Base-by-base conservation (phyloP, 2,113 vertebrate genomes). In the Otolemur garnettii region DNA sequence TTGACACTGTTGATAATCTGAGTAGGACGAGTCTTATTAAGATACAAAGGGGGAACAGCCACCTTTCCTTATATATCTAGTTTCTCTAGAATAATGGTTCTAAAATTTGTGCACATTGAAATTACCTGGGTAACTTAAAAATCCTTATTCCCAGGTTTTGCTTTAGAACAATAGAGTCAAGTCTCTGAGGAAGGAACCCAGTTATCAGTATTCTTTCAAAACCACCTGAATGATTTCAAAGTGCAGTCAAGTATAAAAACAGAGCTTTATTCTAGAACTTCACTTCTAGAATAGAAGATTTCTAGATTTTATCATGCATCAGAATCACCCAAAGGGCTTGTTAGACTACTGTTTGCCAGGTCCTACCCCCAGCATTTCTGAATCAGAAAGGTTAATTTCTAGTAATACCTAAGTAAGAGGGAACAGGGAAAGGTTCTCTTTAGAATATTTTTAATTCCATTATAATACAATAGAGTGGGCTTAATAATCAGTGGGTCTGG, bases 401-500 rank as follows among this genome's bases (percentile, higher is more conserved):
- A 18, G 30, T 57, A 78, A 14, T 77, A 62, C 18, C 66, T 60
- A 82, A 95, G 35, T 53, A 93, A 78, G 24, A 92, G 35, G 55
- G 24, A 90, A 26, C n/a, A 79, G 75, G 30, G 8, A 92, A 10
- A 53, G 89, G 21, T 8, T 91, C n/a, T 88, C 45, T 84, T 83
- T 68, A 62, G 35, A 42, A 55, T 69, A 72, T 60, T n/a, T 92
- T 75, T 17, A 4, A 92, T 78, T 87, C 59, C 95, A 86, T 69
- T 82, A 3, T 69, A 75, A 93, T 69, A 69, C 53, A 28, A 72
- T 66, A 45, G 38, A 78, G 3, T 87, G n/a, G 21, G 74, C 18
- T 92, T 78, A 88, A 24, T 74, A 75, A 50, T 50, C 53, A 86
- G 17, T 59, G 35, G 5, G 22, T 66, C 38, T 93, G 38, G 5